These are phyloP conservation scores for Podarcis raffonei DNA, from an alignment of 2,113 vertebrate species.

Conservation along the genomic window DNA sequence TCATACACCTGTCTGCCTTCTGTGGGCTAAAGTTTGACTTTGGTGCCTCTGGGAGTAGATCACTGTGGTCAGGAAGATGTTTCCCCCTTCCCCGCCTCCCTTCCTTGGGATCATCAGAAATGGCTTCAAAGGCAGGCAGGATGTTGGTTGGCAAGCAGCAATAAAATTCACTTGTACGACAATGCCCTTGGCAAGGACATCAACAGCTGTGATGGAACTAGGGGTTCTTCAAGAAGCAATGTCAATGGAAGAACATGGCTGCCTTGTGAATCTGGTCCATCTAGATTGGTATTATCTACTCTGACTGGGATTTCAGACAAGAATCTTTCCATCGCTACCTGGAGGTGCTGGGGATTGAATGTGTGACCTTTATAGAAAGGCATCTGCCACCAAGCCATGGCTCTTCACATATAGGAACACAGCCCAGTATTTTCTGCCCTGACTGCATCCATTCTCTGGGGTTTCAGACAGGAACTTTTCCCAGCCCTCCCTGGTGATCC, in stretches of 20 bases:
- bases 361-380: neutral
- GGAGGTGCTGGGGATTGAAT: neutral
- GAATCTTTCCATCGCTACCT: neutral
- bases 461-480: too few relatives aligned
- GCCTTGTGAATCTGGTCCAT: neutral
- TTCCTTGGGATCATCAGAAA: neutral
- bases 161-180: neutral
- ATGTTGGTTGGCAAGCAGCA: neutral
- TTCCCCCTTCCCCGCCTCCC: slow-evolving; percentile 15
- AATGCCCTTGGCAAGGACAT: slow-evolving; percentile 26
- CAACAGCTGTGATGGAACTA: slow-evolving; percentile 25
- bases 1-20: neutral
- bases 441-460: too few relatives aligned
- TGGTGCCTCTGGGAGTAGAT: neutral
- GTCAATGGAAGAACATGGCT: neutral
- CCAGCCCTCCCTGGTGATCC: too few relatives aligned
- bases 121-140: neutral
- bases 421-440: too few relatives aligned
- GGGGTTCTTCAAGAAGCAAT: neutral
- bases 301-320: neutral
- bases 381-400: too few relatives aligned
- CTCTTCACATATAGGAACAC: too few relatives aligned
- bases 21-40: neutral
- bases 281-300: neutral
- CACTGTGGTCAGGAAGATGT: neutral